These are phyloP conservation scores for Cygnus buccinator DNA, from an alignment of 2,113 vertebrate genomes.

Conservation along the genomic window DNA sequence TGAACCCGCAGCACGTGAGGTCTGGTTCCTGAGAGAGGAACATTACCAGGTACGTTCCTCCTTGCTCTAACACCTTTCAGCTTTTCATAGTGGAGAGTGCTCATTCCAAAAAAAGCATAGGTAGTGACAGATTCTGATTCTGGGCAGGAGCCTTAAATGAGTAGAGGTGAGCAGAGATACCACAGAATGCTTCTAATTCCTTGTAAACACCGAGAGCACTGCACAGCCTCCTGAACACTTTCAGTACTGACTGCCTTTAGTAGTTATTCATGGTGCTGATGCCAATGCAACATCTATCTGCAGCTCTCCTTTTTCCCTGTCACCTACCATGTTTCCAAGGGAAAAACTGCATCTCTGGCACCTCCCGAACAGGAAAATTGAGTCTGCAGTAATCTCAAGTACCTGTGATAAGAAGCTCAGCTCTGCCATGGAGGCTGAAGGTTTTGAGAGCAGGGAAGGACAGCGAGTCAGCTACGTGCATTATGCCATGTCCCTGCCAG, in stretches of 20 bases:
- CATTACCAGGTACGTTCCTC: not conserved
- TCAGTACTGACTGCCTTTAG: not conserved
- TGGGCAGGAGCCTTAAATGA: not conserved
- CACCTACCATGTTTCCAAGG: not conserved
- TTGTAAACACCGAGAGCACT: not conserved
- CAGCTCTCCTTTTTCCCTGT: not conserved
- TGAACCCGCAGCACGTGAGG: rapidly evolving
- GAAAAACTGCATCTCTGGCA: not conserved
- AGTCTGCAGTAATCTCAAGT: not conserved
- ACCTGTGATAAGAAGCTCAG: not conserved
- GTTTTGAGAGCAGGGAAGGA: not conserved
- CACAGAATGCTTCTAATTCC: not conserved
- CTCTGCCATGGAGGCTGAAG: not conserved
- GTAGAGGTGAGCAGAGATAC: not conserved
- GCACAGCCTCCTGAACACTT: not conserved
- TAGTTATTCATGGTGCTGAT: rapidly evolving
- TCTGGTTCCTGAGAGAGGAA: not conserved
- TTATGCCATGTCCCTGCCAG: not conserved
- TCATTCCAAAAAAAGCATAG: not conserved
- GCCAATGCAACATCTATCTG: not conserved
- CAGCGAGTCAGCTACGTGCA: not conserved
- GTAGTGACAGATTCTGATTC: not conserved
- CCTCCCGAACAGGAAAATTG: not conserved
- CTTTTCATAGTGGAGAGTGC: not conserved
- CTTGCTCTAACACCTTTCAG: not conserved